phyloP scores from a whole-genome alignment of 2,113 vertebrate species.

The Etia nguti region DNA sequence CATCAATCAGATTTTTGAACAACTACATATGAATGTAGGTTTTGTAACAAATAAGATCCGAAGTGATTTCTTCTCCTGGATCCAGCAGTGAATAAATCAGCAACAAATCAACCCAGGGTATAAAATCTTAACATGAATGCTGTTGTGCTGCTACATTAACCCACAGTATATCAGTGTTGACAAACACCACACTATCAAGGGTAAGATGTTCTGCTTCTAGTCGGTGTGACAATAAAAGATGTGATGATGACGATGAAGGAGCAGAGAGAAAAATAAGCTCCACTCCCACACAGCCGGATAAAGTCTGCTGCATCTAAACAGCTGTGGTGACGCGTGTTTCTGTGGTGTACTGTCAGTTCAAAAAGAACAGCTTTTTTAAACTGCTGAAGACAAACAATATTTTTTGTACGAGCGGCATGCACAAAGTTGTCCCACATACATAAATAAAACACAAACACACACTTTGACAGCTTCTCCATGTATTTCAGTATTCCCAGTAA shows the following conservation, averaged over 20 bases:
- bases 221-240: not conserved
- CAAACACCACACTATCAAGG: not conserved
- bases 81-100: not conserved
- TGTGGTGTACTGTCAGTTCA: not conserved
- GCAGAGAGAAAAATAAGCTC: not conserved
- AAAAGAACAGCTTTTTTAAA: not conserved
- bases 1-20: not conserved
- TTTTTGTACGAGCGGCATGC: not conserved
- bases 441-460: not conserved
- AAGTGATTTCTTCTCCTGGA: not conserved
- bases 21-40: not conserved
- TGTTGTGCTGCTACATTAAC: not conserved
- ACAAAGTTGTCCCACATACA: not conserved
- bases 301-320: not conserved
- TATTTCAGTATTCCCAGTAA: not conserved
- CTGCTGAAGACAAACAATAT: not conserved
- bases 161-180: not conserved
- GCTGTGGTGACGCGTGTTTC: not conserved
- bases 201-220: not conserved
- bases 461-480: not conserved
- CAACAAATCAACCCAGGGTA: not conserved
- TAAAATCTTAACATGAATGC: not conserved
- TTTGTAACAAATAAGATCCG: not conserved
- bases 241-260: rapidly evolving
- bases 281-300: not conserved